Base-by-base conservation (phyloP, 2,888 invertebrate genomes). In the Gortyna flavago region DNA sequence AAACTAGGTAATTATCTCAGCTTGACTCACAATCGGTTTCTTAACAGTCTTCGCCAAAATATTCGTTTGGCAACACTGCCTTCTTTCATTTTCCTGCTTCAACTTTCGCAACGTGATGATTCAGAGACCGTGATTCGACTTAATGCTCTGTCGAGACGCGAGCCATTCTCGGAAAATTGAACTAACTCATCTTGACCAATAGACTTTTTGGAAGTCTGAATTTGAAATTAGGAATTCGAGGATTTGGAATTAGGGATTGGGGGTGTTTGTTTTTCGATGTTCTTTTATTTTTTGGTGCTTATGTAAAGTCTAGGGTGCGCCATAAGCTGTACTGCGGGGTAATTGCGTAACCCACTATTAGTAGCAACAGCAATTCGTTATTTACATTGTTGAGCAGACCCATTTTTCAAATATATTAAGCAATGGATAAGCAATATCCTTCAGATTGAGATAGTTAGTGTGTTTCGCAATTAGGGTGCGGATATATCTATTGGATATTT, bases 81-180 rank as follows among this genome's bases (percentile, higher is more conserved):
- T 81, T 90, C 86, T 91, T 90, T 83, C 86, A 90, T 95, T 95
- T 95, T 95, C 95, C 95, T 95, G 91, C 76, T 77, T 0, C 62
- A 71, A 90, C 92, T 95, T 95, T 95, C 94, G 95, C 90, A 95
- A 95, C 82, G 21, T 64, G 77, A 83, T 95, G 95, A 95, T 81
- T 95, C 95, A 95, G 88, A 85, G 35, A 59, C 66, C 77, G 84
- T 87, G 85, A 84, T 79, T 72, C 77, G 84, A 83, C 72, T 85
- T 54, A 72, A 51, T 79, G 77, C 77, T 84, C 74, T 78, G 80
- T 73, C 73, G 77, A 75, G 72, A 80, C 71, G 65, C 35, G 29
- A 57, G 9, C 85, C 80, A 74, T 86, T 81, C 89, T 89, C 32
- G 81, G 84, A 87, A 89, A 81, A 85, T 78, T n/a, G n/a, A 7